A percentile compares a stretch with the other conserved stretches of the same genome.
phyloP scores from a whole-genome alignment of 2,113 vertebrate species.

The Phrynosoma blainvillii region DNA sequence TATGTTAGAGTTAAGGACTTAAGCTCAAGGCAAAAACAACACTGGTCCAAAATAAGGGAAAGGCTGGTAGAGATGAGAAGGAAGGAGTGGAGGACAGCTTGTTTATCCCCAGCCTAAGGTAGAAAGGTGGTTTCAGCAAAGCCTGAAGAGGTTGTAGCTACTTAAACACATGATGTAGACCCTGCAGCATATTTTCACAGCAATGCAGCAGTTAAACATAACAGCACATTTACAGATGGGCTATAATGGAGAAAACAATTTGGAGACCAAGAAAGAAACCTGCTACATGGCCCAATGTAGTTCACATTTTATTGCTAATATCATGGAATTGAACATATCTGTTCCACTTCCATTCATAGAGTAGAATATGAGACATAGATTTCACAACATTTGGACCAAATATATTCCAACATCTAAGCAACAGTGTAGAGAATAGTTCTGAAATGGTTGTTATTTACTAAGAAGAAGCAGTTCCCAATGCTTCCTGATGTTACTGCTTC shows the following conservation, averaged over 20 bases:
- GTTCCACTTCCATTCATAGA: neutral
- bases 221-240: rapidly evolving
- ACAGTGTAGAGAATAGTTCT: neutral
- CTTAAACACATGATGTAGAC: neutral
- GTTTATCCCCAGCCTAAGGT: neutral
- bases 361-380: neutral
- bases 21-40: conserved; percentile 62
- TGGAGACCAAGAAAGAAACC: neutral
- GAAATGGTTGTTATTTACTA: conserved; percentile 31
- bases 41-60: conserved; percentile 49
- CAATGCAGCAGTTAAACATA: neutral
- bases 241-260: conserved; percentile 3
- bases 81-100: neutral
- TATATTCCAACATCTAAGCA: neutral
- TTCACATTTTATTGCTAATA: neutral
- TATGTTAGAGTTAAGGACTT: conserved; percentile 81
- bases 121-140: neutral
- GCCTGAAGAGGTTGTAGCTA: neutral
- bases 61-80: neutral
- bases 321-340: neutral
- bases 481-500: conserved; percentile 28
- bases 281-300: neutral
- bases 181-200: neutral
- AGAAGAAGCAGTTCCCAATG: neutral
- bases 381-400: neutral